Conservation (phyloP, 2,797 vertebrate genomes). For the Geotrypetes seraphini region DNA sequence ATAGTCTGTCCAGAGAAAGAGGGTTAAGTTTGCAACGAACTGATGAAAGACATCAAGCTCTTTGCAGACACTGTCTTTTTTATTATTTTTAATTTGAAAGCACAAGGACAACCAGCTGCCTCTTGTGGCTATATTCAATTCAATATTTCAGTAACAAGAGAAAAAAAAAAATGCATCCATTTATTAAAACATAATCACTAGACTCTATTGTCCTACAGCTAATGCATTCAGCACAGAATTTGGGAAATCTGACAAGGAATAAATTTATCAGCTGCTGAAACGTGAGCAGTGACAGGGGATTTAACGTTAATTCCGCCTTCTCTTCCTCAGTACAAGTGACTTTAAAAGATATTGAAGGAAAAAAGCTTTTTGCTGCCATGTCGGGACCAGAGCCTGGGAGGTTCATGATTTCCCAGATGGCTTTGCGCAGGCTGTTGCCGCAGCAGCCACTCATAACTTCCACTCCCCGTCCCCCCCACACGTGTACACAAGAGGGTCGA, state of each 20-base stretch:
- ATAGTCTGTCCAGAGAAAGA: too few relatives aligned
- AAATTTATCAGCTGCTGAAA: constrained; percentile 17
- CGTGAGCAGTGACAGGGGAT: constrained; percentile 23
- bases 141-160: accelerated
- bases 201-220: constrained; percentile 5
- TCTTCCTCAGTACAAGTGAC: constrained; percentile 14
- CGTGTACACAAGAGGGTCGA: too few relatives aligned
- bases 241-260: constrained; percentile 17
- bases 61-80: accelerated
- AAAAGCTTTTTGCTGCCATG: background rate
- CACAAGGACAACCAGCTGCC: background rate
- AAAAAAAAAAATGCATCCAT: accelerated
- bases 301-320: constrained; percentile 30
- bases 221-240: constrained; percentile 25
- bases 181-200: background rate
- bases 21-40: too few relatives aligned
- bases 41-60: too few relatives aligned
- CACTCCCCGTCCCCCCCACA: too few relatives aligned
- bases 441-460: too few relatives aligned
- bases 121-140: background rate
- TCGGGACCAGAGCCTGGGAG: too few relatives aligned
- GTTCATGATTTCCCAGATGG: too few relatives aligned
- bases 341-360: constrained; percentile 2
- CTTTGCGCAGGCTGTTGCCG: too few relatives aligned
- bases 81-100: accelerated